Evolutionary conservation across 2,888 invertebrate species (phyloP).

Genomic region (Lamellibrachia columna): DNA sequence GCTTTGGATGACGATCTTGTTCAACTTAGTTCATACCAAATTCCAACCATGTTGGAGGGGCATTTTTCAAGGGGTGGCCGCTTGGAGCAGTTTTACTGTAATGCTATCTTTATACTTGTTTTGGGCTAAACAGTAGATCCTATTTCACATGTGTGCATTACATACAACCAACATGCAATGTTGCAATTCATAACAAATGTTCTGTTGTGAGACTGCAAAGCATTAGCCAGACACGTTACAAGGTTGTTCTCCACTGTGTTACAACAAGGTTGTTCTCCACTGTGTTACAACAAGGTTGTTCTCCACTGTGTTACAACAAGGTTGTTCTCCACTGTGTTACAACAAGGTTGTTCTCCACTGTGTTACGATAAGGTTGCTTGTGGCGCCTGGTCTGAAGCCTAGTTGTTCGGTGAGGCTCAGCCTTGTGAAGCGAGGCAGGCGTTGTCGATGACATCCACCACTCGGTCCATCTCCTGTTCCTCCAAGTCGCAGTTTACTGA

Average conservation of each 20-base stretch:
- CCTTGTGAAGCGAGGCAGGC: neutral
- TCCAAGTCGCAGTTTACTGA: slow-evolving; percentile 76
- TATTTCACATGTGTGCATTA: too few relatives aligned
- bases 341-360: neutral
- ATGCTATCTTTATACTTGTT: too few relatives aligned
- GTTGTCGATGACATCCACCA: slow-evolving; percentile 35
- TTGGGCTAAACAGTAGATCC: too few relatives aligned
- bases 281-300: neutral
- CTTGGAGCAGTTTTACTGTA: too few relatives aligned
- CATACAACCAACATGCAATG: too few relatives aligned
- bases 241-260: neutral
- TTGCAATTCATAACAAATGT: neutral
- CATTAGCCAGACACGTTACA: neutral
- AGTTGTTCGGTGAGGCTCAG: neutral
- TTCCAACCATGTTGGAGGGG: neutral
- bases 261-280: neutral
- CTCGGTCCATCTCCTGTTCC: slow-evolving; percentile 71
- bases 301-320: neutral
- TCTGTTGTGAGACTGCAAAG: neutral
- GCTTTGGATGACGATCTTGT: too few relatives aligned
- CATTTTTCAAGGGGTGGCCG: too few relatives aligned
- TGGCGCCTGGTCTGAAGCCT: neutral
- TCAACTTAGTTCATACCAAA: too few relatives aligned
- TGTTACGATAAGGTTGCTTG: neutral
- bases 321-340: too few relatives aligned